phyloP scores from a whole-genome alignment of 2,113 vertebrate genomes.

The Centropus bengalensis region DNA sequence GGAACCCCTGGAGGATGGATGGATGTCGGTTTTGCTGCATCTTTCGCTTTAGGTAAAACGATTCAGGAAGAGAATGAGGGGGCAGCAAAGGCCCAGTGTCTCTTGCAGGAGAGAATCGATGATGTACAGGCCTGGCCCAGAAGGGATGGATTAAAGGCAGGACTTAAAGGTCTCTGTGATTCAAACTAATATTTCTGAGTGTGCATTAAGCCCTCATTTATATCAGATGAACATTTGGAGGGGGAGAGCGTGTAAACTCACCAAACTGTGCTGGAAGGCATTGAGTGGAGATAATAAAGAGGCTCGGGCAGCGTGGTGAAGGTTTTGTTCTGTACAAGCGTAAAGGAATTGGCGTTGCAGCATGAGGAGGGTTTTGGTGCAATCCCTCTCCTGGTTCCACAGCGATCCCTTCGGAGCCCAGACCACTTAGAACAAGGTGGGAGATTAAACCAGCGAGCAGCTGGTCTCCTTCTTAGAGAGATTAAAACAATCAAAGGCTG shows the following conservation, averaged over 20 bases:
- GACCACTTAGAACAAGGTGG: neutral
- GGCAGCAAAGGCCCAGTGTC: neutral
- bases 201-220: neutral
- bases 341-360: neutral
- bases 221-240: neutral
- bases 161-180: neutral
- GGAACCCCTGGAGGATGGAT: too few relatives aligned
- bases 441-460: neutral
- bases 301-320: neutral
- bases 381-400: neutral
- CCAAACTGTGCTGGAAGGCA: neutral
- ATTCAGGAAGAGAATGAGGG: neutral
- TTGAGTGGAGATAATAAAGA: neutral
- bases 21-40: neutral
- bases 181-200: neutral
- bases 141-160: neutral
- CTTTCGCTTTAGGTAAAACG: neutral
- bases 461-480: neutral
- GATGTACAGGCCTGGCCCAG: neutral
- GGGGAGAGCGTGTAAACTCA: neutral
- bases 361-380: neutral
- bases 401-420: accelerated
- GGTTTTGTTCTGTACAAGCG: neutral
- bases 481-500: neutral
- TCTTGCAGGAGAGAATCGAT: neutral